These are phyloP conservation scores for Stenodera caucasica DNA, from an alignment of 2,888 invertebrate species.

Conservation along the genomic window DNA sequence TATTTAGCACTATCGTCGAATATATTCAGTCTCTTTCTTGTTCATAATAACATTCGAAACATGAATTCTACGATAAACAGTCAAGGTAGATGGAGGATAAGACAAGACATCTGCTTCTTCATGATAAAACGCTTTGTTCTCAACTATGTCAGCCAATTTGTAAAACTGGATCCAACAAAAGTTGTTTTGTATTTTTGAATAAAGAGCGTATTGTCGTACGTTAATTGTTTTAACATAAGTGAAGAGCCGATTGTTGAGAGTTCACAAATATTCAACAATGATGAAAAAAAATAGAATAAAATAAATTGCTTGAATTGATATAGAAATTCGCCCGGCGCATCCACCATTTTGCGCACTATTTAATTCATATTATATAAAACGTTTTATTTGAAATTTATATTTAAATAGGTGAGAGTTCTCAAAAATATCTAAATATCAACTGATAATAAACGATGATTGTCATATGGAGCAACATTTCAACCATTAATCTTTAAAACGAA, in stretches of 20 bases:
- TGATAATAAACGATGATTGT: slow-evolving; percentile 26
- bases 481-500: slow-evolving; percentile 36
- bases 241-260: slow-evolving; percentile 32
- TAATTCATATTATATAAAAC: too few species aligned
- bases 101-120: slow-evolving; percentile 35
- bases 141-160: slow-evolving; percentile 28
- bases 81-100: slow-evolving; percentile 28
- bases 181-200: slow-evolving; percentile 27
- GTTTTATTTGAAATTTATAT: too few species aligned
- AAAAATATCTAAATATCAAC: slow-evolving; percentile 30
- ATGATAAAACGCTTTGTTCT: slow-evolving; percentile 36
- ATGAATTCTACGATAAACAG: slow-evolving; percentile 1
- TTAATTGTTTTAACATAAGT: slow-evolving; percentile 36
- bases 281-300: too few species aligned
- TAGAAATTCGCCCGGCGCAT: slow-evolving; percentile 35
- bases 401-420: neutral
- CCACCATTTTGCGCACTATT: slow-evolving; percentile 16
- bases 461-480: slow-evolving; percentile 30
- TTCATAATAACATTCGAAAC: neutral
- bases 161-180: slow-evolving; percentile 34
- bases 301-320: too few species aligned
- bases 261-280: slow-evolving; percentile 37
- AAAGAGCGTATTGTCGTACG: slow-evolving; percentile 24
- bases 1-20: neutral
- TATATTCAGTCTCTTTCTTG: neutral